Conservation (phyloP, 2,113 vertebrate species). For the Lampris incognitus region DNA sequence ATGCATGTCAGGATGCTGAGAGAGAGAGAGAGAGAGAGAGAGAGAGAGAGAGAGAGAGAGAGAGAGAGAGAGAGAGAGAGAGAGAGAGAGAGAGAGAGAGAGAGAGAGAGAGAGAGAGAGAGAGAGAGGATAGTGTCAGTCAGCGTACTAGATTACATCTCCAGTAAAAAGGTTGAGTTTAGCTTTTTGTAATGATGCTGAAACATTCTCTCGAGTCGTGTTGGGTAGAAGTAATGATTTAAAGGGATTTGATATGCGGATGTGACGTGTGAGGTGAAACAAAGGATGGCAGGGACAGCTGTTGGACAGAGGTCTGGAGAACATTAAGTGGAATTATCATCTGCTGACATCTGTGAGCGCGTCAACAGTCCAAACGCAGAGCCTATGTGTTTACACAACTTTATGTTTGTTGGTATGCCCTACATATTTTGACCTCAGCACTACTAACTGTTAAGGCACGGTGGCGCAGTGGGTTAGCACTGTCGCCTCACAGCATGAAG, state of each 20-base stretch:
- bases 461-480: too few species aligned
- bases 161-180: too few species aligned
- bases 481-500: too few species aligned
- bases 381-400: not conserved
- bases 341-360: not conserved
- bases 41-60: too few species aligned
- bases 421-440: not conserved
- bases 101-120: not conserved
- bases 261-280: constrained; percentile 1
- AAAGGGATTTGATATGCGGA: constrained; percentile 40
- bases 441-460: too few species aligned
- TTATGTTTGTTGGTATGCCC: not conserved
- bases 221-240: constrained; percentile 13
- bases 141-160: too few species aligned
- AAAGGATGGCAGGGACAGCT: not conserved
- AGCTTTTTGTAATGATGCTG: constrained; percentile 16
- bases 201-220: constrained; percentile 37
- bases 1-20: constrained; percentile 38
- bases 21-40: not conserved
- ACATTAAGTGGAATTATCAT: not conserved
- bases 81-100: not conserved
- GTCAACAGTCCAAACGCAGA: not conserved
- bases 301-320: not conserved
- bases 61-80: constrained; percentile 1
- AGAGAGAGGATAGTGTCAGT: too few species aligned